Conservation (phyloP, 2,113 vertebrate genomes). For the Varanus komodoensis region DNA sequence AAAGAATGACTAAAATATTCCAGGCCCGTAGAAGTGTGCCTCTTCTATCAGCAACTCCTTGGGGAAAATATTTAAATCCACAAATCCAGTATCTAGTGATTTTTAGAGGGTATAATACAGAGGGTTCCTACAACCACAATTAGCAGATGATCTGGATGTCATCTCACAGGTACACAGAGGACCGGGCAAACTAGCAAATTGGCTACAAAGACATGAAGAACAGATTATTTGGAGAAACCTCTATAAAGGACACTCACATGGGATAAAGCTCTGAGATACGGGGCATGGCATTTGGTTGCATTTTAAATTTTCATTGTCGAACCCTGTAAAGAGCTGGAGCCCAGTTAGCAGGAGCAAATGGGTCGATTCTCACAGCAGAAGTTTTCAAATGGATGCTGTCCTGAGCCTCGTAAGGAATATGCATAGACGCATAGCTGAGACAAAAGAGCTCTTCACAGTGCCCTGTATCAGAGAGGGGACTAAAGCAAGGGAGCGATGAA, state of each 20-base stretch:
- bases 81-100: slow-evolving; percentile 33
- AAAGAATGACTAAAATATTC: slow-evolving; percentile 42
- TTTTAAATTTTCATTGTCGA: not conserved
- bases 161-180: not conserved
- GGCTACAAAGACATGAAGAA: not conserved
- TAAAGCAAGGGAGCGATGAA: not conserved
- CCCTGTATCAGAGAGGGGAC: not conserved
- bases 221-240: not conserved
- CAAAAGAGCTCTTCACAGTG: not conserved
- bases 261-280: not conserved
- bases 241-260: not conserved
- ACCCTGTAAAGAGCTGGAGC: not conserved
- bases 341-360: not conserved
- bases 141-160: not conserved
- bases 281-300: not conserved
- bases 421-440: not conserved
- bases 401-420: not conserved
- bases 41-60: slow-evolving; percentile 33
- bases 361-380: not conserved
- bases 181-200: not conserved
- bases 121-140: not conserved
- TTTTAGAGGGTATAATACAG: not conserved
- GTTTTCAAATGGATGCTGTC: not conserved
- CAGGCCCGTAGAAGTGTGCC: not conserved
- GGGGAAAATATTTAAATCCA: slow-evolving; percentile 33